Conservation (phyloP, 2,113 vertebrate species). For the Lepisosteus oculatus region DNA sequence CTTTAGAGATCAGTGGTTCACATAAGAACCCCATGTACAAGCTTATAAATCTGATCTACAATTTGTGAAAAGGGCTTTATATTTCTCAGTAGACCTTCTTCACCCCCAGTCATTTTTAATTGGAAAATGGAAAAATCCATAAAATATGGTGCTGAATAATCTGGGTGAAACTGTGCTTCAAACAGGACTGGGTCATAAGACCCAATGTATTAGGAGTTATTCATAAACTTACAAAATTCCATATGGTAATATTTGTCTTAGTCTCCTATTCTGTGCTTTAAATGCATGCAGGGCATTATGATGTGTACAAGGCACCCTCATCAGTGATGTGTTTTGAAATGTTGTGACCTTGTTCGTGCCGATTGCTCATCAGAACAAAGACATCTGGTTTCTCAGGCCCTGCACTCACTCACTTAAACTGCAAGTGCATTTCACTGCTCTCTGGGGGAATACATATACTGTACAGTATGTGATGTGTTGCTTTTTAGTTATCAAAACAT, state of each 20-base stretch:
- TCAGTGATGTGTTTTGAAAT: slow-evolving; percentile 37
- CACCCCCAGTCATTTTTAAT: no score
- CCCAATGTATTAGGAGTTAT: no score
- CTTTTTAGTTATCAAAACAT: slow-evolving; percentile 3
- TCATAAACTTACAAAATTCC: background rate
- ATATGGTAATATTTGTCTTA: background rate
- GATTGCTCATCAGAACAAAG: slow-evolving; percentile 59
- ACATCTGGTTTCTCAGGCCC: slow-evolving; percentile 81
- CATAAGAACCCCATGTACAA: no score
- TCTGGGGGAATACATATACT: background rate
- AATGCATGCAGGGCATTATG: slow-evolving; percentile 8
- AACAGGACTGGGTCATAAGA: no score
- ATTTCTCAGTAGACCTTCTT: no score
- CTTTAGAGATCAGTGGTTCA: no score
- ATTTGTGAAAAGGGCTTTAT: no score
- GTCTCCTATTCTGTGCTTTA: background rate
- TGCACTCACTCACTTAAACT: slow-evolving; percentile 48
- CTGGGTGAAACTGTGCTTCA: no score
- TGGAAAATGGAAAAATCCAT: no score
- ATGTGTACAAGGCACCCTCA: slow-evolving; percentile 26
- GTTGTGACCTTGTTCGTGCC: slow-evolving; percentile 53
- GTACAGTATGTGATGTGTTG: slow-evolving; percentile 9
- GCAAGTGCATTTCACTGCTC: slow-evolving; percentile 44
- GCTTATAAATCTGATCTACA: no score
- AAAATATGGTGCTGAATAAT: no score